These are phyloP conservation scores for Dolichoris vasculosae DNA, from an alignment of 1,140 invertebrate species.

Conservation along the genomic window DNA sequence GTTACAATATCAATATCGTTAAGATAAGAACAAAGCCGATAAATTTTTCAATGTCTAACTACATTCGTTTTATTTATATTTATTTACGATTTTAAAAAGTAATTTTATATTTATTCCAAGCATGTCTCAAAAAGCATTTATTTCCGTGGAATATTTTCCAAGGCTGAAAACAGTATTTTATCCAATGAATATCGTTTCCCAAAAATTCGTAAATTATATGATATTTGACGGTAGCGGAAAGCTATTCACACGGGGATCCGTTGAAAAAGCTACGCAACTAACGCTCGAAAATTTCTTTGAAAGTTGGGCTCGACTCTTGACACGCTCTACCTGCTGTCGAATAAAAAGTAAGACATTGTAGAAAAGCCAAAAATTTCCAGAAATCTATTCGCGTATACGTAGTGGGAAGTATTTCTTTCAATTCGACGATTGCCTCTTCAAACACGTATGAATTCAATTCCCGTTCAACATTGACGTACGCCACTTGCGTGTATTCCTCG, in stretches of 20 bases:
- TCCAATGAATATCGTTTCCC: neutral
- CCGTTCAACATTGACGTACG: neutral
- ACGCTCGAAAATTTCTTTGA: neutral
- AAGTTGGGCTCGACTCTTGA: neutral
- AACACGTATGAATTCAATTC: neutral
- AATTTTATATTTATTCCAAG: neutral
- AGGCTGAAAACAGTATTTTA: neutral
- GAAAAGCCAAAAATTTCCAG: neutral
- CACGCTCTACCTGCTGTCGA: neutral
- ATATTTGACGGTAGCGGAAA: neutral
- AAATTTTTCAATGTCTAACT: too few species aligned
- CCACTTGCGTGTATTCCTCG: neutral
- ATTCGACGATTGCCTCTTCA: neutral
- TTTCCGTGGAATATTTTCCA: neutral
- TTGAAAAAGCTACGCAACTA: neutral
- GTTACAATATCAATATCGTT: too few species aligned
- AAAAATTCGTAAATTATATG: neutral
- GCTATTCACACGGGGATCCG: neutral
- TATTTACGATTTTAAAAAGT: neutral
- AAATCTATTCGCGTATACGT: neutral
- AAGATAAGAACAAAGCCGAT: too few species aligned
- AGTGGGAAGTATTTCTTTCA: neutral
- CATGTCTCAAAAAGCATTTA: neutral
- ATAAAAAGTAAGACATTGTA: neutral
- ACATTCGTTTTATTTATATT: too few species aligned